phyloP scores from a whole-genome alignment of 2,113 vertebrate genomes.

The Bubo bubo region DNA sequence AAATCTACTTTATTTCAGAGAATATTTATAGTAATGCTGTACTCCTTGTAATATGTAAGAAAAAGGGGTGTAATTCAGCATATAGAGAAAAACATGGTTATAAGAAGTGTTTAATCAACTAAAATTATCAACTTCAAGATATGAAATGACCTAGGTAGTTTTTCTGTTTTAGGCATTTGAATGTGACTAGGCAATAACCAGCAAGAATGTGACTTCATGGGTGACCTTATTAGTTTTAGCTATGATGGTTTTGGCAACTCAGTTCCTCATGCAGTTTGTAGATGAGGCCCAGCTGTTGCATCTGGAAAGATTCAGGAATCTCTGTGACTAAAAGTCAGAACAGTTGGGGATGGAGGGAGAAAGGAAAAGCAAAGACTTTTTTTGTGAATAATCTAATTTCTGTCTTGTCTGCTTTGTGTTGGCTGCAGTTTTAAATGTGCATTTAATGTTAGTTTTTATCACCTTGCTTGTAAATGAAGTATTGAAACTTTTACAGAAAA shows the following conservation, averaged over 20 bases:
- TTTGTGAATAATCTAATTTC: not conserved
- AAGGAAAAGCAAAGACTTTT: not conserved
- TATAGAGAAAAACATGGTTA: not conserved
- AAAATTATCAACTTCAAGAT: not conserved
- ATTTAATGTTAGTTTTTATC: not conserved
- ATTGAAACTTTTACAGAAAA: not conserved
- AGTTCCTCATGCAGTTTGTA: not conserved
- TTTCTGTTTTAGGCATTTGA: not conserved
- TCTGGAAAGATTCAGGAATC: conserved; percentile 8
- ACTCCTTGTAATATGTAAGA: not conserved
- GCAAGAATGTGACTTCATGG: not conserved
- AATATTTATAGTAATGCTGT: not conserved
- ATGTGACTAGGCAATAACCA: not conserved
- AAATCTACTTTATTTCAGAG: not conserved
- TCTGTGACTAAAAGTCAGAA: not conserved
- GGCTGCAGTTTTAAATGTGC: not conserved
- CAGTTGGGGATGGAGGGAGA: not conserved
- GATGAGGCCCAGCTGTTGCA: not conserved
- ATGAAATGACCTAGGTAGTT: not conserved
- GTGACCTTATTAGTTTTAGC: not conserved
- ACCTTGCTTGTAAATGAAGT: not conserved
- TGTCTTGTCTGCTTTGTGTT: not conserved
- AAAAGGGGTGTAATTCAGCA: not conserved
- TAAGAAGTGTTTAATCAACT: not conserved
- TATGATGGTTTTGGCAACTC: conserved; percentile 14